Conservation (phyloP, 2,888 invertebrate genomes). For the Calameuta filiformis region DNA sequence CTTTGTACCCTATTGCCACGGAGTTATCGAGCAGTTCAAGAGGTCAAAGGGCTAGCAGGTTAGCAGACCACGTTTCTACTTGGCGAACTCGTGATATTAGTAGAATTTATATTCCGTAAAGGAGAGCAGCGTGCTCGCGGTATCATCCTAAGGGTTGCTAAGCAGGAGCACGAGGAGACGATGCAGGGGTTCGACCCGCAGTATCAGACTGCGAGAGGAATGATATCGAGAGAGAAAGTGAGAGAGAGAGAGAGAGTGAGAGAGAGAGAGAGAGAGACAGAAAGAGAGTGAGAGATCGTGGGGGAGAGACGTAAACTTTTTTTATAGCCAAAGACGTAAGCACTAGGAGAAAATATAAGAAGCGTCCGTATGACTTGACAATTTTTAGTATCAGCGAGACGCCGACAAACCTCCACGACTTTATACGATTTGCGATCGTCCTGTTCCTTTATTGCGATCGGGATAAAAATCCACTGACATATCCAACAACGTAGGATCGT, state of each 20-base stretch:
- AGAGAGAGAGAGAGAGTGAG: not conserved
- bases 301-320: not conserved
- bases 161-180: not conserved
- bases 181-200: not conserved
- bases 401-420: not conserved
- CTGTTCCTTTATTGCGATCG: slow-evolving; percentile 20
- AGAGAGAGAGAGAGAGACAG: no score
- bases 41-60: not conserved
- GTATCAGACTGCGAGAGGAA: not conserved
- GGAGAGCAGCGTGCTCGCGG: not conserved
- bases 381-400: slow-evolving; percentile 7
- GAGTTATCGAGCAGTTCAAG: not conserved
- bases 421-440: not conserved
- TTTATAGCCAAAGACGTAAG: not conserved
- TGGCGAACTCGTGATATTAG: not conserved
- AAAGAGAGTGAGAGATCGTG: not conserved
- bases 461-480: slow-evolving; percentile 14
- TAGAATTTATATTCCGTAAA: not conserved
- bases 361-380: slow-evolving; percentile 11
- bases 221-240: not conserved
- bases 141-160: not conserved
- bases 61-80: not conserved
- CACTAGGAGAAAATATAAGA: not conserved
- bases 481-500: not conserved
- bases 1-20: not conserved